Conservation (phyloP, 1,140 invertebrate species). For the Chymomyza costata region DNA sequence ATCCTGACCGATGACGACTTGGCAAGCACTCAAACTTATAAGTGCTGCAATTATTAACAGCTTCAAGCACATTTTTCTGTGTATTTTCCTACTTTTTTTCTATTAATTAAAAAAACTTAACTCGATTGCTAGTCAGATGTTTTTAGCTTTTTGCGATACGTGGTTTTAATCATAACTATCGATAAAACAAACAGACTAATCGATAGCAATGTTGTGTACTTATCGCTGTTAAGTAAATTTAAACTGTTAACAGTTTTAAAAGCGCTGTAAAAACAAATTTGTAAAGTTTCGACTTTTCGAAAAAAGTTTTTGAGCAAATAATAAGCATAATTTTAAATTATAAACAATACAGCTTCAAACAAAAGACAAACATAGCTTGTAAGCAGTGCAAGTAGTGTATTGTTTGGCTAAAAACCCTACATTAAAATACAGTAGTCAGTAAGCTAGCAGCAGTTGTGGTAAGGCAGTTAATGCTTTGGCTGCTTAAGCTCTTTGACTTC, state of each 20-base stretch:
- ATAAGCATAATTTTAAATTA: too few species aligned
- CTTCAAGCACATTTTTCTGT: slow-evolving; percentile 43
- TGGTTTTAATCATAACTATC: slow-evolving; percentile 2
- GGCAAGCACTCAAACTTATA: slow-evolving; percentile 21
- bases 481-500: slow-evolving; percentile 21
- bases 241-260: too few species aligned
- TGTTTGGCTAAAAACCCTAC: too few species aligned
- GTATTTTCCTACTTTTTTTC: slow-evolving; percentile 8
- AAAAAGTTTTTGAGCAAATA: too few species aligned
- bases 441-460: too few species aligned
- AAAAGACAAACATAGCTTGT: too few species aligned
- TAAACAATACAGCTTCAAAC: too few species aligned
- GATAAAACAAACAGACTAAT: slow-evolving; percentile 12
- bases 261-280: too few species aligned
- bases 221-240: too few species aligned
- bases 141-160: slow-evolving; percentile 9
- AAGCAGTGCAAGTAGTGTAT: too few species aligned
- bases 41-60: slow-evolving; percentile 31
- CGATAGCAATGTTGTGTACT: neutral
- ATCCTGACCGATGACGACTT: slow-evolving; percentile 51
- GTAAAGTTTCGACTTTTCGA: too few species aligned
- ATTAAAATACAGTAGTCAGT: too few species aligned
- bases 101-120: slow-evolving; percentile 12
- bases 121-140: slow-evolving; percentile 32
- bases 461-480: slow-evolving; percentile 5